Percentiles rank a stretch among this genome's conserved stretches.
phyloP scores from a whole-genome alignment of 1,140 invertebrate genomes.

The Danaus melanippus region DNA sequence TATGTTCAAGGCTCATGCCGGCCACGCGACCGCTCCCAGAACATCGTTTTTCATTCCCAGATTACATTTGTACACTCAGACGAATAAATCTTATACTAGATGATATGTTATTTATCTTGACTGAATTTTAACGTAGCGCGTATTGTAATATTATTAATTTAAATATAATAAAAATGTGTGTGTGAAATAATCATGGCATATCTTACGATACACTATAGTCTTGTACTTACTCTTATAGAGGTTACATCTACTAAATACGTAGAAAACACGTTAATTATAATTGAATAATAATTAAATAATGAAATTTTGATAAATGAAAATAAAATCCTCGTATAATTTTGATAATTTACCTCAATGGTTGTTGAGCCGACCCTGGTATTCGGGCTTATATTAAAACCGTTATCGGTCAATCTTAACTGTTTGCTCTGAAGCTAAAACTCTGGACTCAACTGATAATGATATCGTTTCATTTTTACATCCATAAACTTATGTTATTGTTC shows the following conservation, averaged over 20 bases:
- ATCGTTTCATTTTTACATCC: constrained; percentile 36
- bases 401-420: constrained; percentile 66
- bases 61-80: constrained; percentile 41
- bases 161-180: too few relatives aligned
- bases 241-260: too few relatives aligned
- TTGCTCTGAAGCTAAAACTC: constrained; percentile 59
- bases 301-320: too few relatives aligned
- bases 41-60: constrained; percentile 46
- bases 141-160: too few relatives aligned
- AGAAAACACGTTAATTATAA: too few relatives aligned
- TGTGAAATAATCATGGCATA: too few relatives aligned
- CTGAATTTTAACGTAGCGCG: constrained; percentile 19
- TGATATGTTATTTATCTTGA: constrained; percentile 31
- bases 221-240: too few relatives aligned
- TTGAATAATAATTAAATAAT: too few relatives aligned
- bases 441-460: constrained; percentile 57
- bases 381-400: constrained; percentile 67
- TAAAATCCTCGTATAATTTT: not conserved
- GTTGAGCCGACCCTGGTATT: constrained; percentile 43
- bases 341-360: constrained; percentile 48
- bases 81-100: constrained; percentile 17
- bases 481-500: constrained; percentile 30
- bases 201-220: too few relatives aligned
- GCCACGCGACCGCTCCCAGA: constrained; percentile 19
- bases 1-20: constrained; percentile 19